Evolutionary conservation across 1,140 invertebrate genomes (phyloP), one percentile per base, ranked within the genome.

Genomic region (Rhopalosiphum padi): DNA sequence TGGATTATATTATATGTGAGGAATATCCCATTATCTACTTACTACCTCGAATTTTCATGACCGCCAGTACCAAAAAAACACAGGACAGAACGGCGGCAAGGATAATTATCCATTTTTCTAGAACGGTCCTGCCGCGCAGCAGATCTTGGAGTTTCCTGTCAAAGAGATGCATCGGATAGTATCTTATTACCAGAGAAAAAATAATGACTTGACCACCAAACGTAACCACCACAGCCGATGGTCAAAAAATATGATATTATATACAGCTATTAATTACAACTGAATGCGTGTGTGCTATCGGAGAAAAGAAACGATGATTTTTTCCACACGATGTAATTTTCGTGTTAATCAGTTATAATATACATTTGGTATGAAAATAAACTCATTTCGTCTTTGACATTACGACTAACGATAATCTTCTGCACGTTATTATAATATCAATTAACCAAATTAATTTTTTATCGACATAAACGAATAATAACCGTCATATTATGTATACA

Each of bases 131-230:
- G 46, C 46, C 22, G 3, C 30, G 9, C 8, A 51, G 37, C 11
- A 83, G 21, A 35, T 92, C 60, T 48, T 82, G 90, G 8, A 92
- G 11, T 83, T 83, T 92, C 23, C 90, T 92, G n/a, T 82, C 25
- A 25, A 46, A 83, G 2, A 77, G 60, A 77, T 77, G 60, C 60
- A 77, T 77, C 15, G n/a, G 60, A 21, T n/a, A 0, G n/a, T 18
- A n/a, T 77, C 11, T 77, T 77, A n/a, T 77, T 21, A 1, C 4
- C 11, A 22, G 4, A 18, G 60, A 5, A n/a, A 68, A 77, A 77
- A 21, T 35, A 18, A 18, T 1, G 60, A 18, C 60, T 77, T 4
- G 60, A 15, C 30, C 15, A 18, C 60, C 11, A 77, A 77, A 77
- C 60, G 11, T 9, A 77, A 77, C 30, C 30, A n/a, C 30, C 60